These are phyloP conservation scores for Pao palembangensis DNA, from an alignment of 2,113 vertebrate genomes.

Conservation along the genomic window DNA sequence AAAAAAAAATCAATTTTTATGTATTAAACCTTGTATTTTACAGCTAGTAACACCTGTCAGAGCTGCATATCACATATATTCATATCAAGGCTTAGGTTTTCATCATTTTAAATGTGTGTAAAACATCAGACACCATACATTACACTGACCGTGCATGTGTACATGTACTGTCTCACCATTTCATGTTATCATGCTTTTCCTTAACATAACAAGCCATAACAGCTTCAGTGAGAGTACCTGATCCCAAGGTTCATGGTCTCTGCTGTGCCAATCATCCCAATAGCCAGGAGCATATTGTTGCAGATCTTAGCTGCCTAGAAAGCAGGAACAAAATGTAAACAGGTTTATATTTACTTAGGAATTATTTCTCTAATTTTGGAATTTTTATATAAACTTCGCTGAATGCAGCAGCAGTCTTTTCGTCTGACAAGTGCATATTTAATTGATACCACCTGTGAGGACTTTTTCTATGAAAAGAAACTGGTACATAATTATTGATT, in stretches of 20 bases:
- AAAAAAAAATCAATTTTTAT: too few species aligned
- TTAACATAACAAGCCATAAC: not conserved
- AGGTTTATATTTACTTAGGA: not conserved
- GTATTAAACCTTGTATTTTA: too few species aligned
- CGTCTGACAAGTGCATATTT: too few species aligned
- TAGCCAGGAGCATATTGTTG: slow-evolving; percentile 95
- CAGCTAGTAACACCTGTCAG: too few species aligned
- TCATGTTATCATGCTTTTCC: not conserved
- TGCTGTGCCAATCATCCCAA: slow-evolving; percentile 94
- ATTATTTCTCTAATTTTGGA: too few species aligned
- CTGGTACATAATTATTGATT: not conserved
- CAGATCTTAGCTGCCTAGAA: slow-evolving; percentile 91
- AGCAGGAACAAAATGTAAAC: not conserved
- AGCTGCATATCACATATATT: too few species aligned
- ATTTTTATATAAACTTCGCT: too few species aligned
- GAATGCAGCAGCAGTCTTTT: too few species aligned
- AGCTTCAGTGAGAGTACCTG: slow-evolving; percentile 75
- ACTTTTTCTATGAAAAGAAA: not conserved
- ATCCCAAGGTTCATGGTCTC: slow-evolving; percentile 97
- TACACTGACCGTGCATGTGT: slow-evolving; percentile 1
- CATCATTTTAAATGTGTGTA: too few species aligned
- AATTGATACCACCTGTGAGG: too few species aligned
- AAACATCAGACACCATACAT: not conserved
- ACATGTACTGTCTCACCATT: slow-evolving; percentile 11
- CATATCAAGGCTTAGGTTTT: too few species aligned